Evolutionary conservation across 2,888 invertebrate species (phyloP).

Genomic region (Leuctra nigra): DNA sequence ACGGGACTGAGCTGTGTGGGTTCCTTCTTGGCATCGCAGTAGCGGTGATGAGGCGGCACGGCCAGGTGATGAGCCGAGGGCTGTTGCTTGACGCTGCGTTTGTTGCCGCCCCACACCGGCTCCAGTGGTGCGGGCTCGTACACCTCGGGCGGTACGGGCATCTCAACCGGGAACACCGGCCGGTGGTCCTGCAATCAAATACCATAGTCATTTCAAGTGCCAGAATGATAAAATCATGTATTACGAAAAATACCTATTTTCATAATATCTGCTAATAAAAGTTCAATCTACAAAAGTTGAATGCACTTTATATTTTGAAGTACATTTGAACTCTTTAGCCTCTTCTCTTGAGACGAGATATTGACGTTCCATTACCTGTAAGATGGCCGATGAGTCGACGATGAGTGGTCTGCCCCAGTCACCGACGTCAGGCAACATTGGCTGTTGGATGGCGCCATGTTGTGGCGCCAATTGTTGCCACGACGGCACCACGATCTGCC

Average conservation of each 20-base stretch:
- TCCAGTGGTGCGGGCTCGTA: slow-evolving; percentile 26
- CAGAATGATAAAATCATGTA: too few species aligned
- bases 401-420: slow-evolving; percentile 70
- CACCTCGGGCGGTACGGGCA: slow-evolving; percentile 30
- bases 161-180: slow-evolving; percentile 53
- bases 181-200: slow-evolving; percentile 47
- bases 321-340: too few species aligned
- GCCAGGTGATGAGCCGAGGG: slow-evolving; percentile 43
- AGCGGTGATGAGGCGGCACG: slow-evolving; percentile 46
- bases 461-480: slow-evolving; percentile 71
- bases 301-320: too few species aligned
- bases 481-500: slow-evolving; percentile 78
- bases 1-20: slow-evolving; percentile 90
- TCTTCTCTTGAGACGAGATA: too few species aligned
- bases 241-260: too few species aligned
- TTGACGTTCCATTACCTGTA: slow-evolving; percentile 52
- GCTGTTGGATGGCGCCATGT: slow-evolving; percentile 54
- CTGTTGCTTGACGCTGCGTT: slow-evolving; percentile 22
- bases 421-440: slow-evolving; percentile 50
- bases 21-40: slow-evolving; percentile 51
- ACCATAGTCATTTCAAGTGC: too few species aligned
- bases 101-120: slow-evolving; percentile 21
- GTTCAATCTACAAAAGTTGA: too few species aligned
- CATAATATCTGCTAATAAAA: too few species aligned
- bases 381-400: slow-evolving; percentile 66